phyloP scores from a whole-genome alignment of 2,888 invertebrate species.

The Philereme transversata region DNA sequence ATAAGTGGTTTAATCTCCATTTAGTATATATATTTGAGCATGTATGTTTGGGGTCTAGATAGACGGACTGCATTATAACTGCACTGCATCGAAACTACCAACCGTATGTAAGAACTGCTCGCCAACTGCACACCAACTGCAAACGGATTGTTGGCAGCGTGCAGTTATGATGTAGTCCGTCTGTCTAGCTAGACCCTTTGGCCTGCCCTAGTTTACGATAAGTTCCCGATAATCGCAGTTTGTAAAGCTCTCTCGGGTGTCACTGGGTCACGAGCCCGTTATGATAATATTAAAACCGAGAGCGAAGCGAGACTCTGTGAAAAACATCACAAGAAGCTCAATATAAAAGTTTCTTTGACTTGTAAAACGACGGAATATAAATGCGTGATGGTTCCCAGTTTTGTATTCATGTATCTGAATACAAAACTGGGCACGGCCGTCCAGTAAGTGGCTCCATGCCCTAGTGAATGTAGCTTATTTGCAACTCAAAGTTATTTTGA shows the following conservation, averaged over 20 bases:
- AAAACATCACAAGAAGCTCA: conserved; percentile 22
- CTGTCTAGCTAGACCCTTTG: no score
- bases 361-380: conserved; percentile 23
- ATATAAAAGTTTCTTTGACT: conserved; percentile 31
- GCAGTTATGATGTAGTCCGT: no score
- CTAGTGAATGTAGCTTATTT: no score
- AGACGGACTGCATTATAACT: no score
- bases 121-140: no score
- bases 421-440: background rate
- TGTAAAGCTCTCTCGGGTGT: conserved; percentile 20
- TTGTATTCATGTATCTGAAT: conserved; percentile 8
- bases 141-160: no score
- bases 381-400: background rate
- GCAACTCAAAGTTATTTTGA: no score
- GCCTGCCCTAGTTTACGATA: conserved; percentile 9
- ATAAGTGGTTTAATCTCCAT: background rate
- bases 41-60: conserved; percentile 1
- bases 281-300: conserved; percentile 18
- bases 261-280: conserved; percentile 29
- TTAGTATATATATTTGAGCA: background rate
- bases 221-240: conserved; percentile 20
- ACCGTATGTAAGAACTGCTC: no score
- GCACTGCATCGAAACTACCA: no score
- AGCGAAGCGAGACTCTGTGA: conserved; percentile 10
- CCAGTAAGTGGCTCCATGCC: no score